These are phyloP conservation scores for Brienomyrus brachyistius DNA, from an alignment of 2,113 vertebrate genomes.

Conservation along the genomic window DNA sequence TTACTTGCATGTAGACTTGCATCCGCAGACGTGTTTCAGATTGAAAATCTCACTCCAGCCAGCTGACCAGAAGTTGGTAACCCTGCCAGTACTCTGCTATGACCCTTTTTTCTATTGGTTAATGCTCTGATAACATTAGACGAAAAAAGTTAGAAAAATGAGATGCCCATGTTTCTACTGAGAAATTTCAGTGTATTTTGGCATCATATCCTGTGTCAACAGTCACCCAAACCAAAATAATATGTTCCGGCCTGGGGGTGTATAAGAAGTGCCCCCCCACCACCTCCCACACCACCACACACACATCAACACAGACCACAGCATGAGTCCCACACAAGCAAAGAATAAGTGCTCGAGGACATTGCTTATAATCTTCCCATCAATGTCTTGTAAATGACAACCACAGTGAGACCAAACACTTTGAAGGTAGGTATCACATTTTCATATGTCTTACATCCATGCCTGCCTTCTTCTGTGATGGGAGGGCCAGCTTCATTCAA, in stretches of 20 bases:
- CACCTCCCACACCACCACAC: background rate
- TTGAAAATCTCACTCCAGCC: background rate
- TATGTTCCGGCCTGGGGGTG: background rate
- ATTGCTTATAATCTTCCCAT: background rate
- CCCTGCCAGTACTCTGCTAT: background rate
- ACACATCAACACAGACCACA: background rate
- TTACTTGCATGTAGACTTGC: background rate
- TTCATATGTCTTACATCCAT: background rate
- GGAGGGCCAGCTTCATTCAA: too few relatives aligned
- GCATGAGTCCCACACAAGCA: background rate
- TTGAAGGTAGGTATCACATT: background rate
- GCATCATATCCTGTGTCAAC: background rate
- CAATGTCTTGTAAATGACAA: background rate
- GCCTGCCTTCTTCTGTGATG: background rate
- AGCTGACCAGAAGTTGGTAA: background rate
- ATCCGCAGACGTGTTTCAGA: background rate
- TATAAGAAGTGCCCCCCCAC: background rate
- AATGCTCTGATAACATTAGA: background rate
- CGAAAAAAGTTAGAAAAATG: background rate
- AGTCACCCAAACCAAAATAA: background rate
- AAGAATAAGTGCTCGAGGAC: background rate
- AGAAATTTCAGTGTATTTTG: background rate
- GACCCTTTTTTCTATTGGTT: background rate
- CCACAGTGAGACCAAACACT: background rate
- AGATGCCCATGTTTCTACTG: background rate